Conservation (phyloP, 1,140 invertebrate species). For the Theocolax elegans region DNA sequence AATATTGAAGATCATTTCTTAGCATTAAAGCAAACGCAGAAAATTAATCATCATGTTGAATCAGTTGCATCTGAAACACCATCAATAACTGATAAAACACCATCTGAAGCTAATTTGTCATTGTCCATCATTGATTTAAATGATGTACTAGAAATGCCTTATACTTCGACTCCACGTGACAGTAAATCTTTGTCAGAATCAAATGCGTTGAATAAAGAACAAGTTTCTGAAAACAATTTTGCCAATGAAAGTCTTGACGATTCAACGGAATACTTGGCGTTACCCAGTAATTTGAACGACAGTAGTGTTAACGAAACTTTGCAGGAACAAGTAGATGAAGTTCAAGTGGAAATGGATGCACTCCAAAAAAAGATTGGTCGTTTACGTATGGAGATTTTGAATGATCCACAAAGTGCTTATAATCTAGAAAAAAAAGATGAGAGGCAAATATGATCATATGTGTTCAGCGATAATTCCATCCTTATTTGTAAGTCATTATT, state of each 20-base stretch:
- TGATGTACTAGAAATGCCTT: too few relatives aligned
- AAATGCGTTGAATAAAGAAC: not conserved
- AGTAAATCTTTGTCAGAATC: not conserved
- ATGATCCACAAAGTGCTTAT: constrained; percentile 48
- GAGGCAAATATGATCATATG: too few relatives aligned
- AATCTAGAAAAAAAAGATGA: too few relatives aligned
- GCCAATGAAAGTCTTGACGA: not conserved
- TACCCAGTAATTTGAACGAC: not conserved
- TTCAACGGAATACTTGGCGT: not conserved
- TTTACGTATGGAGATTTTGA: constrained; percentile 47
- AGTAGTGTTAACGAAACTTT: not conserved
- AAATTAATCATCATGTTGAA: not conserved
- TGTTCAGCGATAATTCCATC: too few relatives aligned
- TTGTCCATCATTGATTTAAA: too few relatives aligned
- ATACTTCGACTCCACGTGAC: constrained; percentile 3
- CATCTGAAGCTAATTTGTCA: too few relatives aligned
- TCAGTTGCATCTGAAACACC: too few relatives aligned
- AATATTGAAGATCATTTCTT: constrained; percentile 6
- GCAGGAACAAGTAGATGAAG: not conserved
- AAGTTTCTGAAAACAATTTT: not conserved
- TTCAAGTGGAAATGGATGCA: not conserved
- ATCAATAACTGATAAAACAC: too few relatives aligned
- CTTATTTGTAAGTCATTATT: too few relatives aligned
- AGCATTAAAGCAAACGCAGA: not conserved
- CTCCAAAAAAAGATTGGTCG: constrained; percentile 13